These are phyloP conservation scores for Thera obeliscata DNA, from an alignment of 2,888 invertebrate species.

Conservation along the genomic window DNA sequence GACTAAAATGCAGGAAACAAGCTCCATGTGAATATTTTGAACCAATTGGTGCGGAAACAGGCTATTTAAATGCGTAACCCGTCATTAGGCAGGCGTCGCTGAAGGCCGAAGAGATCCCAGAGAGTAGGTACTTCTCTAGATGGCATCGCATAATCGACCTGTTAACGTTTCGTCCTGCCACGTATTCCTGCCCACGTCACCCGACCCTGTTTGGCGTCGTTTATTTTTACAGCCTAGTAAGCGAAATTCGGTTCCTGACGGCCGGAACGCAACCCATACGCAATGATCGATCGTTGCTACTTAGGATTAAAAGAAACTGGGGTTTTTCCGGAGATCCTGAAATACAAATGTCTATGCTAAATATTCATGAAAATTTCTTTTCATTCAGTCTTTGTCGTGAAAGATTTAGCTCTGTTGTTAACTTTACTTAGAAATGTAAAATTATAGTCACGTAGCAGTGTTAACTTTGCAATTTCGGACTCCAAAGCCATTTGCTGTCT, in stretches of 20 bases:
- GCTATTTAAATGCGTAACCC: slow-evolving; percentile 81
- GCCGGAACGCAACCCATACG: slow-evolving; percentile 31
- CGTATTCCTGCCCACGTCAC: slow-evolving; percentile 42
- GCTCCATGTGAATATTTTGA: slow-evolving; percentile 63
- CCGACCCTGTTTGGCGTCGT: slow-evolving; percentile 60
- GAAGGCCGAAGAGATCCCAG: slow-evolving; percentile 55
- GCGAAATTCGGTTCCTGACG: slow-evolving; percentile 53
- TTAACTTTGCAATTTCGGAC: slow-evolving; percentile 53
- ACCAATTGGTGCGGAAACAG: slow-evolving; percentile 68
- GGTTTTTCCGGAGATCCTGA: slow-evolving; percentile 24
- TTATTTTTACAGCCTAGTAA: slow-evolving; percentile 68
- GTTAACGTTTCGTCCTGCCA: slow-evolving; percentile 69
- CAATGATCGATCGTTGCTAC: slow-evolving; percentile 39
- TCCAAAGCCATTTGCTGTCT: slow-evolving; percentile 53
- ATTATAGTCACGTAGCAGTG: slow-evolving; percentile 48
- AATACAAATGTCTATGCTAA: slow-evolving; percentile 10
- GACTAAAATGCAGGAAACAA: slow-evolving; percentile 56
- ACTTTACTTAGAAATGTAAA: slow-evolving; percentile 37
- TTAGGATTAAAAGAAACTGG: slow-evolving; percentile 31
- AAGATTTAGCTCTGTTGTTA: slow-evolving; percentile 14
- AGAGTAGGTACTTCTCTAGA: slow-evolving; percentile 55
- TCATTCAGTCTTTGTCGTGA: slow-evolving; percentile 10
- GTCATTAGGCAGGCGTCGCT: slow-evolving; percentile 71
- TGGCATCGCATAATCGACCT: slow-evolving; percentile 78
- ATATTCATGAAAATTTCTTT: neutral